Base-by-base conservation (phyloP, 2,888 invertebrate species). In the Drosophila nr. fundita region DNA sequence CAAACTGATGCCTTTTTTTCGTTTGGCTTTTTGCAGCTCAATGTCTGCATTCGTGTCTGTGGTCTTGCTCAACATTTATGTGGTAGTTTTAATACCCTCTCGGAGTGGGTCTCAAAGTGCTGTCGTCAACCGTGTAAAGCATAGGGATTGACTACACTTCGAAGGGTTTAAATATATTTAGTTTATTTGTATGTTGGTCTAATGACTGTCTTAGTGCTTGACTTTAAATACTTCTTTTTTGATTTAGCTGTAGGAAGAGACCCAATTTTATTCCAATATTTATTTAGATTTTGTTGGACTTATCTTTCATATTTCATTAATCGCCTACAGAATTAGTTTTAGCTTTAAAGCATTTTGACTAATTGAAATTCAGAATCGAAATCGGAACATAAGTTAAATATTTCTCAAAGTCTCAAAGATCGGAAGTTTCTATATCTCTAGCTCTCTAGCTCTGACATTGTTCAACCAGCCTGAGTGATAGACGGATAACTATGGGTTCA, bases 1-100 rank as follows among this genome's bases (percentile, higher is more conserved):
- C 68, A 49, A 49, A 15, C 8, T 15, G 13, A 45, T 68, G 68
- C 74, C 65, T 54, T 36, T 58, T 63, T 60, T 70, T 68, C 58
- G 58, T 42, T 49, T 27, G 45, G 2, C 48, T 50, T 45, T 62
- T 65, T 66, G 60, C 64, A 58, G 69, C 73, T 65, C 70, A 61
- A 54, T 73, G 82, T 82, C 68, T 53, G 78, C 65, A 59, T 49
- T 64, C 60, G 65, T 84, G 78, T 78, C 84, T 90, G 89, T 88
- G 87, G 87, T 82, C 71, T 78, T 89, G 87, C 89, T 80, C 68
- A 86, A 87, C 87, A 87, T 88, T 90, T 75, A 83, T 88, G 81
- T 59, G 66, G 72, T 71, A 73, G 82, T 74, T 78, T 59, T 65
- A 1, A 27, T 55, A 55, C 55, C 21, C 55, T 55, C 6, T 0